Evolutionary conservation across 2,113 vertebrate genomes (phyloP).

Genomic region (Colius striatus): DNA sequence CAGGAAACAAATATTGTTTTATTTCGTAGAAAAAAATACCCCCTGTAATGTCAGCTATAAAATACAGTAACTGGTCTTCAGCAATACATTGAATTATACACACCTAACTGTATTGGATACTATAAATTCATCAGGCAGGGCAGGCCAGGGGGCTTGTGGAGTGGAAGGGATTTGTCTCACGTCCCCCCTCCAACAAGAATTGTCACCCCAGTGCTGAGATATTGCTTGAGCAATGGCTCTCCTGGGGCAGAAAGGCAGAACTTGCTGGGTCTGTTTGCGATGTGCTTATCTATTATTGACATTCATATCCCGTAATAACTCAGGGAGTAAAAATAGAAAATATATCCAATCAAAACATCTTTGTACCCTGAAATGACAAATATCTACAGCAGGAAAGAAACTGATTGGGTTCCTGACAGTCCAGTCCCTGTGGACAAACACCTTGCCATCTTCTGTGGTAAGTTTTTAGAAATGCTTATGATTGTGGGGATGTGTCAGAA

Average conservation of each 20-base stretch:
- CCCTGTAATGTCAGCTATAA: conserved; percentile 63
- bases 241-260: conserved; percentile 40
- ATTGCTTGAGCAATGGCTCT: conserved; percentile 24
- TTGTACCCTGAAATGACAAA: conserved; percentile 44
- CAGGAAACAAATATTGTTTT: conserved; percentile 66
- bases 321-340: conserved; percentile 54
- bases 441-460: neutral
- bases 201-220: conserved; percentile 53
- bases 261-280: conserved; percentile 61
- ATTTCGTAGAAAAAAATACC: conserved; percentile 56
- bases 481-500: neutral
- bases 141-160: conserved; percentile 27
- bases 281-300: conserved; percentile 69
- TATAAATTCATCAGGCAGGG: conserved; percentile 63
- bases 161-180: conserved; percentile 61
- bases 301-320: conserved; percentile 36
- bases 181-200: conserved; percentile 46
- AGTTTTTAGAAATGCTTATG: neutral
- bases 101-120: conserved; percentile 53
- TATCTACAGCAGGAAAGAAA: neutral
- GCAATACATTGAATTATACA: conserved; percentile 62
- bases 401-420: neutral
- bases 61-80: conserved; percentile 66
- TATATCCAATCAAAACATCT: conserved; percentile 18
- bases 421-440: neutral